Evolutionary conservation across 2,113 vertebrate species (phyloP), one percentile per base, ranked within the genome.

Genomic region (Lagopus muta): DNA sequence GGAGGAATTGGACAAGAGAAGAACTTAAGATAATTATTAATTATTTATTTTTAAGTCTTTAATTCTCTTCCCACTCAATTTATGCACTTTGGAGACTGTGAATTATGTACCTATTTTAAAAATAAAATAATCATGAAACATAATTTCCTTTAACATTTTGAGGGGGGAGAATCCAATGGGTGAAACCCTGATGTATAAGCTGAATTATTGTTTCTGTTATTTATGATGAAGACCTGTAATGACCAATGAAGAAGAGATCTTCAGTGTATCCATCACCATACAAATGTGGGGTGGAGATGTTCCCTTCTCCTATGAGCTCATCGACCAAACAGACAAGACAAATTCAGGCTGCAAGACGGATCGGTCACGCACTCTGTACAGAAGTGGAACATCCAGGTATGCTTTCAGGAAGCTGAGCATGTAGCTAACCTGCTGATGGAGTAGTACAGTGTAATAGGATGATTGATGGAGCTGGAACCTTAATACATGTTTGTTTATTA

Each of bases 281-380:
- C 7, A 60, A 55, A 74, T 36, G 22, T 11, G 28, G 17, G 77
- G 65, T 67, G 38, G 36, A 91, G 50, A 82, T 83, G 72, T 67
- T 88, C 38, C 50, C 45, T 88, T 95, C 40, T 45, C 13, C 28
- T 84, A 13, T 10, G 71, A 94, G 11, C 42, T 91, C 34, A 74
- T 92, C 48, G n/a, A 89, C 78, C 45, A 76, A 87, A 73, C 18
- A 80, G 48, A 40, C 36, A 45, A 66, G 71, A 70, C 38, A 48
- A 69, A 70, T 88, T 95, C 64, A 14, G 48, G 65, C 70, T 87
- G 54, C 57, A 71, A 91, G 94, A 92, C 89, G 85, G 48, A 91
- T 92, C 82, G 30, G 75, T 87, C 79, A 89, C 52, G 84, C 75
- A 70, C 43, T 25, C 74, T 78, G 62, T 50, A 54, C 30, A 74